A percentile compares a stretch with the other conserved stretches of the same genome.
Conservation (phyloP, 2,113 vertebrate genomes). For the Scolopax mira region DNA sequence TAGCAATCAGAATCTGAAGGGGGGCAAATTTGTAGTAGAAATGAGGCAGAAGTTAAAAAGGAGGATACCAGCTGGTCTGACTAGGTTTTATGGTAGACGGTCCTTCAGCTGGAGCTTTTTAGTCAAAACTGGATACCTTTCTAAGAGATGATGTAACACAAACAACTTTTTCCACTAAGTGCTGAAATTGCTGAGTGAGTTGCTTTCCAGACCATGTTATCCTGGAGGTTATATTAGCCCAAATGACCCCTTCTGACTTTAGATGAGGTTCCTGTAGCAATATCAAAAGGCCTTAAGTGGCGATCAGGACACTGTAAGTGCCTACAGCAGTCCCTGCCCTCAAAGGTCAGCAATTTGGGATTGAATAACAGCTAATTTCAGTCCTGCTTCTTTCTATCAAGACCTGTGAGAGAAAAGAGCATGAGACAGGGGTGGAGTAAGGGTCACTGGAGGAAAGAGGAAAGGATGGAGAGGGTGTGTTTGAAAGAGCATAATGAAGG, state of each 20-base stretch:
- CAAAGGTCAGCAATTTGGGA: neutral
- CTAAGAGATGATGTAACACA: neutral
- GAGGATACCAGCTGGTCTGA: neutral
- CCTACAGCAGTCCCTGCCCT: neutral
- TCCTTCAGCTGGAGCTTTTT: neutral
- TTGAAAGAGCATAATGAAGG: neutral
- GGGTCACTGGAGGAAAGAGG: neutral
- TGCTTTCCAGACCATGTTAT: neutral
- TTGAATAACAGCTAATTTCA: conserved; percentile 12
- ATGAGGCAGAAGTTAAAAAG: conserved; percentile 5
- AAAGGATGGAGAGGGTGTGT: neutral
- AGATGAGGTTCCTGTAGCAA: neutral
- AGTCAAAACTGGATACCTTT: conserved; percentile 2
- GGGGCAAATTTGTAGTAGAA: neutral
- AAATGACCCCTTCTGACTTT: neutral
- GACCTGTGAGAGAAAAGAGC: neutral
- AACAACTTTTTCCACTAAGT: neutral
- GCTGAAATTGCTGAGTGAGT: conserved; percentile 9
- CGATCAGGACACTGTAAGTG: rapidly evolving
- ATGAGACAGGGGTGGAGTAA: neutral
- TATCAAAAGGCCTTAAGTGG: conserved; percentile 8
- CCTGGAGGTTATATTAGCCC: conserved; percentile 18
- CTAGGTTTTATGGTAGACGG: conserved; percentile 20
- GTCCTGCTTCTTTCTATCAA: neutral
- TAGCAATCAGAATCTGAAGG: neutral